phyloP scores from a whole-genome alignment of 2,113 vertebrate genomes.

The Leiothrix lutea region DNA sequence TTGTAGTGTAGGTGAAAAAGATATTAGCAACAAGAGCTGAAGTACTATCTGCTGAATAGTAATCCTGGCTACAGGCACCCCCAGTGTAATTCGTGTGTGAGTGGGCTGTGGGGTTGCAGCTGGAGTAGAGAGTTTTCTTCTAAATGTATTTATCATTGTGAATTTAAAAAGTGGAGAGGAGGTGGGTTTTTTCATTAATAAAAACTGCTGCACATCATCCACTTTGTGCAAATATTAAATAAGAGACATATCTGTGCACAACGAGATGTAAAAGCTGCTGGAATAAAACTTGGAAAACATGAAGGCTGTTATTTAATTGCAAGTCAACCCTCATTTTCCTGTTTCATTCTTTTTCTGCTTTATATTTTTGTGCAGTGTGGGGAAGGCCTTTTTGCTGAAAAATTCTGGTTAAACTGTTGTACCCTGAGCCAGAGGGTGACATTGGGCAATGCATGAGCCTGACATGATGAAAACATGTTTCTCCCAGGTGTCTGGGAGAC shows the following conservation, averaged over 20 bases:
- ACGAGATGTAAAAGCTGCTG: neutral
- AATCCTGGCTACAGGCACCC: neutral
- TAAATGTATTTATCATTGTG: neutral
- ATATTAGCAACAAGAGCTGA: neutral
- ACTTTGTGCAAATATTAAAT: neutral
- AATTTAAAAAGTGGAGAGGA: neutral
- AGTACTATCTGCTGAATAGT: neutral
- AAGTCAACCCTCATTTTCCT: neutral
- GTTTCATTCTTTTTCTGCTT: neutral
- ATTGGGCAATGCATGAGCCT: rapidly evolving
- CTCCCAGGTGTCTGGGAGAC: neutral
- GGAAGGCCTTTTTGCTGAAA: neutral
- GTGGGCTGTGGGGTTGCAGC: neutral
- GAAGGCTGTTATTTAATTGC: neutral
- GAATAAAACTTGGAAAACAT: neutral
- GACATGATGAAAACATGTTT: neutral
- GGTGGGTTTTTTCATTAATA: neutral
- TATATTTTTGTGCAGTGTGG: neutral
- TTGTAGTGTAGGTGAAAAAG: neutral
- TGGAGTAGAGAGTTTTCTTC: neutral
- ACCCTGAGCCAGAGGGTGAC: neutral
- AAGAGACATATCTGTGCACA: neutral
- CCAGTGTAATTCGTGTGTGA: neutral
- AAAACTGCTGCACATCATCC: neutral
- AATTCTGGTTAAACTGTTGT: neutral